These are phyloP conservation scores for Conopomorpha cramerella DNA, from an alignment of 1,140 invertebrate species.

Conservation along the genomic window DNA sequence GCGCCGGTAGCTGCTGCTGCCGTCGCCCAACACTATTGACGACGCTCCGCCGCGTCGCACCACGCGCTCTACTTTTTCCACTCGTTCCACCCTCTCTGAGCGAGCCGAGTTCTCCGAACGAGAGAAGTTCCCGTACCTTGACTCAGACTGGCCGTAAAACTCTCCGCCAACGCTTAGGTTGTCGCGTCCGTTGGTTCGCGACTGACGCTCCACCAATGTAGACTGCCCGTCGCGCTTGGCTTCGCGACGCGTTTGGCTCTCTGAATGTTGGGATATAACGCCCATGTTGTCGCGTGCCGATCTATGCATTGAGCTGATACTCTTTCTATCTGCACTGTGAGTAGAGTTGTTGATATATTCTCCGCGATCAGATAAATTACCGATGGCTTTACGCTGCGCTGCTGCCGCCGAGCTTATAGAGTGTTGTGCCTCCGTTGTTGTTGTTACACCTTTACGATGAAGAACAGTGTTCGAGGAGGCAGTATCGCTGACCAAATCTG, in stretches of 20 bases:
- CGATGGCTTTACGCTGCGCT: conserved; percentile 78
- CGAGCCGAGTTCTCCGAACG: conserved; percentile 50
- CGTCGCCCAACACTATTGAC: conserved; percentile 72
- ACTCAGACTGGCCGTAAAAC: conserved; percentile 68
- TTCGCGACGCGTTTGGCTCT: conserved; percentile 42
- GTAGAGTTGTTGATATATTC: conserved; percentile 68
- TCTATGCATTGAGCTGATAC: conserved; percentile 76
- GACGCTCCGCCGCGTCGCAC: conserved; percentile 70
- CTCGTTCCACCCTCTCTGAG: conserved; percentile 45
- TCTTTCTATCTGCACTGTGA: conserved; percentile 71
- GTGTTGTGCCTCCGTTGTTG: conserved; percentile 65
- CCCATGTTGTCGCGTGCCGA: conserved; percentile 56
- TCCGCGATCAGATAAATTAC: conserved; percentile 73
- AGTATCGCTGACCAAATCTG: conserved; percentile 72
- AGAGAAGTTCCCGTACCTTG: conserved; percentile 68
- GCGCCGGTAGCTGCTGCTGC: conserved; percentile 73
- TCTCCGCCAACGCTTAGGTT: conserved; percentile 71
- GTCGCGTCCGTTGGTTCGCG: conserved; percentile 64
- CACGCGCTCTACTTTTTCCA: conserved; percentile 51
- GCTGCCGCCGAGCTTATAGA: conserved; percentile 76
- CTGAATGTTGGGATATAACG: conserved; percentile 50
- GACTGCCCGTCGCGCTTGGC: conserved; percentile 46
- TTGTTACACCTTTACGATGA: conserved; percentile 70
- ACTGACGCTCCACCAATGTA: conserved; percentile 41
- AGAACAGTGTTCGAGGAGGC: conserved; percentile 77